A percentile compares a stretch with the other conserved stretches of the same genome.
These are phyloP conservation scores for Semicossyphus pulcher DNA, from an alignment of 2,113 vertebrate genomes.

Conservation along the genomic window DNA sequence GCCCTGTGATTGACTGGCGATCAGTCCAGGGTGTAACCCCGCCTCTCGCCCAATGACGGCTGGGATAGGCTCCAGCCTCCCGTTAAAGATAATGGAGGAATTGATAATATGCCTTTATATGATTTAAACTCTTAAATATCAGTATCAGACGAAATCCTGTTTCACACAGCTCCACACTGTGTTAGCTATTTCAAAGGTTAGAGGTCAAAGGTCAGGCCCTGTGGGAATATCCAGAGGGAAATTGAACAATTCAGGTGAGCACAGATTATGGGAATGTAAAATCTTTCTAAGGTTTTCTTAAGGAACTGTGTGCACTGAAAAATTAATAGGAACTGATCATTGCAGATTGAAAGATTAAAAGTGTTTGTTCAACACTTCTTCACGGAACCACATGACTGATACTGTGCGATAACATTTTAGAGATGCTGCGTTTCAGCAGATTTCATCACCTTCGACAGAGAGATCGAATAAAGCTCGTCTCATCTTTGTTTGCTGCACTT, in stretches of 20 bases:
- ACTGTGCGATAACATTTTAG: constrained; percentile 6
- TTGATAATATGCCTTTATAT: no score
- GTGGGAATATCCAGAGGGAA: background rate
- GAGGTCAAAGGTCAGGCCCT: background rate
- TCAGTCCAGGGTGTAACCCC: no score
- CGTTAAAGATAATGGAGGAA: no score
- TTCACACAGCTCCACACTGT: background rate
- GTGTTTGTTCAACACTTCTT: background rate
- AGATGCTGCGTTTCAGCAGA: constrained; percentile 48
- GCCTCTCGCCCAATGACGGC: no score
- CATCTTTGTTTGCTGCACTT: background rate
- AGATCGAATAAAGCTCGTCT: constrained; percentile 4
- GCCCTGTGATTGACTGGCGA: no score
- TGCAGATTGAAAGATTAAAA: background rate
- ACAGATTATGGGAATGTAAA: background rate
- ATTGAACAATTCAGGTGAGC: background rate
- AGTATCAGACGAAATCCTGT: background rate
- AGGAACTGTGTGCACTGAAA: background rate
- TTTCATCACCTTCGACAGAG: constrained; percentile 48
- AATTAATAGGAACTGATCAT: background rate
- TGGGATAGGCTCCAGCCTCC: no score
- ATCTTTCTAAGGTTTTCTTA: background rate
- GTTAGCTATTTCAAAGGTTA: background rate
- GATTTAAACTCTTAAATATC: no score
- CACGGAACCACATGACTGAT: background rate